phyloP scores from a whole-genome alignment of 1,140 invertebrate species.

The Drosophila rhopaloa region DNA sequence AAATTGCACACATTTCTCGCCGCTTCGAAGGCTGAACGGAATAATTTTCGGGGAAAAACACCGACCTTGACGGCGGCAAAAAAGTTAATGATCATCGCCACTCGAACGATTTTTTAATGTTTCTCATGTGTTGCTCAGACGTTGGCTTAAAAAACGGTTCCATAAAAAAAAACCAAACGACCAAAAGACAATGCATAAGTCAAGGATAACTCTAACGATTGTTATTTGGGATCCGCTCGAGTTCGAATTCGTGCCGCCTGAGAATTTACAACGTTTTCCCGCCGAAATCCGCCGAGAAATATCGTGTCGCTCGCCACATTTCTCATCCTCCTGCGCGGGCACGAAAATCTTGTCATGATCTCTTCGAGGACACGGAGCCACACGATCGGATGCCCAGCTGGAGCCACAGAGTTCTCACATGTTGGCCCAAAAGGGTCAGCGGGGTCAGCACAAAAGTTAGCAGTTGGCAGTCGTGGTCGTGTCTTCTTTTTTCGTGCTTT shows the following conservation, averaged over 20 bases:
- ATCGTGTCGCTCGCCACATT: conserved; percentile 76
- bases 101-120: conserved; percentile 55
- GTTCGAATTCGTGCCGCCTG: conserved; percentile 73
- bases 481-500: conserved; percentile 19
- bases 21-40: conserved; percentile 31
- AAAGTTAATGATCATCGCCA: conserved; percentile 67
- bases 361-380: conserved; percentile 60
- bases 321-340: conserved; percentile 74
- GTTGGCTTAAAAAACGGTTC: conserved; percentile 27
- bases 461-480: conserved; percentile 27
- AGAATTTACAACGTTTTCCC: conserved; percentile 77
- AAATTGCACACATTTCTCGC: conserved; percentile 51
- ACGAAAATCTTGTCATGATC: conserved; percentile 84
- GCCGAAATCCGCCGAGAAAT: conserved; percentile 70
- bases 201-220: conserved; percentile 74
- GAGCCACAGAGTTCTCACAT: conserved; percentile 39
- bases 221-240: conserved; percentile 19
- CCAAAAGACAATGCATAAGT: conserved; percentile 35
- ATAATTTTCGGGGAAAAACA: background rate
- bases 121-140: conserved; percentile 53
- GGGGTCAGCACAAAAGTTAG: conserved; percentile 32
- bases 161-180: conserved; percentile 41
- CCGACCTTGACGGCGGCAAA: conserved; percentile 62
- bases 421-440: conserved; percentile 39
- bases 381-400: conserved; percentile 59